Evolutionary conservation across 1,140 invertebrate genomes (phyloP).

Genomic region (Metopolophium dirhodum): DNA sequence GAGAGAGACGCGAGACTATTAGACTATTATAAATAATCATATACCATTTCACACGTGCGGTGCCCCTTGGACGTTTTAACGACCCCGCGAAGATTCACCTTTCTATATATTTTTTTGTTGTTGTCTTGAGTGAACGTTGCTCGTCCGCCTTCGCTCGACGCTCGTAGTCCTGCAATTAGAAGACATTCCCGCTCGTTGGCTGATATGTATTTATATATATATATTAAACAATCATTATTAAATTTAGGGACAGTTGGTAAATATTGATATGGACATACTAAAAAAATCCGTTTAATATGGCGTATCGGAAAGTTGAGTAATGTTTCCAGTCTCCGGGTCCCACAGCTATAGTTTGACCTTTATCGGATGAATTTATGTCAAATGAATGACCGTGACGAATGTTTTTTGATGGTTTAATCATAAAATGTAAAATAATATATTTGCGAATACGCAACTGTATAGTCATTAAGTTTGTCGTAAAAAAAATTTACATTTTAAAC

Average conservation of each 20-base stretch:
- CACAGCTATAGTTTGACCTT: slow-evolving; percentile 19
- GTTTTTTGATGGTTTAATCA: slow-evolving; percentile 26
- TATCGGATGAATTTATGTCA: slow-evolving; percentile 45
- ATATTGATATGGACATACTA: slow-evolving; percentile 19
- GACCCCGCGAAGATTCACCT: slow-evolving; percentile 24
- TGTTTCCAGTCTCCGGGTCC: slow-evolving; percentile 25
- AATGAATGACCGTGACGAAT: slow-evolving; percentile 46
- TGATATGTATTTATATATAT: background rate
- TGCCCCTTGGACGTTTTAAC: slow-evolving; percentile 33
- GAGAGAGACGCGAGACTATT: background rate
- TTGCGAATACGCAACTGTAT: slow-evolving; percentile 11
- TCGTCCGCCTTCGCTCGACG: background rate
- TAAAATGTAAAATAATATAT: slow-evolving; percentile 25
- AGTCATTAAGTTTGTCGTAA: slow-evolving; percentile 13
- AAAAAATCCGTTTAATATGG: slow-evolving; percentile 29
- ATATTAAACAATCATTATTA: background rate
- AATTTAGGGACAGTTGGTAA: slow-evolving; percentile 31
- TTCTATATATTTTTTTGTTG: background rate
- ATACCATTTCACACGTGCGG: slow-evolving; percentile 22
- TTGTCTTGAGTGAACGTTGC: background rate
- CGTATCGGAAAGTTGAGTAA: slow-evolving; percentile 43
- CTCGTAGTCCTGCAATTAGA: background rate
- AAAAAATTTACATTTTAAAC: background rate
- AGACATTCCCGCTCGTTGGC: background rate
- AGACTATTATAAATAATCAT: slow-evolving; percentile 22